These are phyloP conservation scores for Gallinago stenura DNA, from an alignment of 2,797 vertebrate species.

Conservation along the genomic window DNA sequence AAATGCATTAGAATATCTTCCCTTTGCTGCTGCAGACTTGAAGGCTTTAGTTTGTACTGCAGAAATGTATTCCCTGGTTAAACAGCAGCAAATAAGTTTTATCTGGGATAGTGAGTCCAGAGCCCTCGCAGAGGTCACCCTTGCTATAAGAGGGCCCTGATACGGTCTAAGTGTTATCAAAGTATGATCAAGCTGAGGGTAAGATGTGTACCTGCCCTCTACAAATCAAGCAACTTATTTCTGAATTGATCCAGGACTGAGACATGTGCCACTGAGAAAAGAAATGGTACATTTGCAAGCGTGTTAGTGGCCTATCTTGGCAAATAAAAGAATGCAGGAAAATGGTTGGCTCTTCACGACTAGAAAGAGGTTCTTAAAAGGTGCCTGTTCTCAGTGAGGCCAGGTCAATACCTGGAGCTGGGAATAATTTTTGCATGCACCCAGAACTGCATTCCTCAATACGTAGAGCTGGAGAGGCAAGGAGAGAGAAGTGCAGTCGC, in stretches of 20 bases:
- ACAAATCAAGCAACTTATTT: not conserved
- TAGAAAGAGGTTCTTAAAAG: not conserved
- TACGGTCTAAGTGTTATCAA: not conserved
- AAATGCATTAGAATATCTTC: not conserved
- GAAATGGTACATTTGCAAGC: accelerated
- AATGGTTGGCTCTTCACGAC: not conserved
- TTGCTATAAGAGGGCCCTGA: not conserved
- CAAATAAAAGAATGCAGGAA: not conserved
- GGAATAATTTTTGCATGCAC: not conserved
- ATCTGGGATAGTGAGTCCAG: not conserved
- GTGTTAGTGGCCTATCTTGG: not conserved
- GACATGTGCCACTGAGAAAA: not conserved
- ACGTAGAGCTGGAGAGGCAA: not conserved
- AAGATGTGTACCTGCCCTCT: not conserved
- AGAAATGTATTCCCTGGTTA: accelerated
- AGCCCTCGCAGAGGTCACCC: not conserved
- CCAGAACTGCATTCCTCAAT: not conserved
- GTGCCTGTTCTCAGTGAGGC: not conserved
- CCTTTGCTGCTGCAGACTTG: not conserved
- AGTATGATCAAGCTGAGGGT: not conserved
- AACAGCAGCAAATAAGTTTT: not conserved
- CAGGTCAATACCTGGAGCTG: not conserved
- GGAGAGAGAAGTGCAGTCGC: not conserved
- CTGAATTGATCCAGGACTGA: not conserved
- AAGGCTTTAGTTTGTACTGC: not conserved